Percentiles rank a stretch among this genome's conserved stretches.
Evolutionary conservation across 2,113 vertebrate genomes (phyloP).

Genomic region (Typhlomys cinereus): DNA sequence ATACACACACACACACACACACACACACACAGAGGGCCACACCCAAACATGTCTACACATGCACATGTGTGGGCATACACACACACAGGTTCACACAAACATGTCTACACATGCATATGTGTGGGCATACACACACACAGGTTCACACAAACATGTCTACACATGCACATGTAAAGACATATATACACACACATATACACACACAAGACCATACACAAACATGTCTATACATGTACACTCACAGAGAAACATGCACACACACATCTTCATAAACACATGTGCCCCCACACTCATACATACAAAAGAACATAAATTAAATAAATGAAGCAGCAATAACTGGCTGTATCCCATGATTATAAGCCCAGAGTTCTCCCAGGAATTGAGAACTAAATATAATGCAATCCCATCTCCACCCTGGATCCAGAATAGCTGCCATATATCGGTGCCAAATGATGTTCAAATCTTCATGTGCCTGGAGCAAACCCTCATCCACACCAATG

Average conservation of each 20-base stretch:
- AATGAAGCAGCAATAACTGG: neutral
- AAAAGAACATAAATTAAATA: no score
- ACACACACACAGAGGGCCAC: no score
- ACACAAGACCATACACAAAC: no score
- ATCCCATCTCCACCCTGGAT: neutral
- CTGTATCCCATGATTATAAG: neutral
- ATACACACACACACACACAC: no score
- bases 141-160: no score
- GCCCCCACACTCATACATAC: neutral
- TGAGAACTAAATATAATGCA: neutral
- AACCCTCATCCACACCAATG: neutral
- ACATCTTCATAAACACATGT: no score
- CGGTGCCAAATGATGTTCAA: neutral
- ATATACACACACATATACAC: neutral
- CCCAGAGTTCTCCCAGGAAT: neutral
- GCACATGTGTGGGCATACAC: no score
- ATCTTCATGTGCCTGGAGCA: neutral
- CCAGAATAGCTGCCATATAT: neutral
- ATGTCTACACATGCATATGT: no score
- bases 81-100: no score
- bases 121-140: no score
- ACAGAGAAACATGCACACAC: neutral
- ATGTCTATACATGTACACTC: neutral
- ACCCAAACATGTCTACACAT: no score
- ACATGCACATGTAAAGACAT: no score